Evolutionary conservation across 2,888 invertebrate genomes (phyloP).

Genomic region (Biston betularia): DNA sequence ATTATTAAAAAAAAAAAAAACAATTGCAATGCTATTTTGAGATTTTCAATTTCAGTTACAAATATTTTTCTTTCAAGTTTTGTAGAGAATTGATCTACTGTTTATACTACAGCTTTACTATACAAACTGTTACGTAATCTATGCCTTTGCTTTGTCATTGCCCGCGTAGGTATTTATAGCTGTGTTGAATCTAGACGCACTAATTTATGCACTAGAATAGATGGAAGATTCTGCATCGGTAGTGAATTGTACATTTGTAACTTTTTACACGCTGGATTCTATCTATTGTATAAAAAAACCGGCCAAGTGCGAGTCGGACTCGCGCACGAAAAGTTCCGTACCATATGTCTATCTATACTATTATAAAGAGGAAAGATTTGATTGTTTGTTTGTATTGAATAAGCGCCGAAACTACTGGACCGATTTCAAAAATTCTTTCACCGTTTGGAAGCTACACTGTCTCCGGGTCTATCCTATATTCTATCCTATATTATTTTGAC

Average conservation of each 20-base stretch:
- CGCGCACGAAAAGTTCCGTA: too few species aligned
- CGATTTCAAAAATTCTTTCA: too few species aligned
- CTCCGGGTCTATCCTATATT: too few species aligned
- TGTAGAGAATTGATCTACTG: slow-evolving; percentile 19
- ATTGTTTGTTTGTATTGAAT: too few species aligned
- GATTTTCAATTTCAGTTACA: not conserved
- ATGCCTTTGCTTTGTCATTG: slow-evolving; percentile 54
- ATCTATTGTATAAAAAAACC: too few species aligned
- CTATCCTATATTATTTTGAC: too few species aligned
- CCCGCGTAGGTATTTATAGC: slow-evolving; percentile 57
- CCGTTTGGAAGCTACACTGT: too few species aligned
- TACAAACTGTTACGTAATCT: slow-evolving; percentile 25
- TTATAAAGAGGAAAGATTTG: too few species aligned
- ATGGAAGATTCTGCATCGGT: slow-evolving; percentile 25
- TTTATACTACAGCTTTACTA: not conserved
- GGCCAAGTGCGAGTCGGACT: too few species aligned
- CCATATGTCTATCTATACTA: too few species aligned
- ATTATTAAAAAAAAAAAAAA: too few species aligned
- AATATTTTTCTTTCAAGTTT: not conserved
- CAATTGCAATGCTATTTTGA: not conserved
- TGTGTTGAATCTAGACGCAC: slow-evolving; percentile 56
- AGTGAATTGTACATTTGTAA: not conserved
- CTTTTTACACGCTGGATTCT: not conserved
- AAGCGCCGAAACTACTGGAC: too few species aligned
- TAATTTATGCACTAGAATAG: slow-evolving; percentile 57